A percentile compares a stretch with the other conserved stretches of the same genome.
phyloP scores from a whole-genome alignment of 2,888 invertebrate species.

The Drosophila macrospina region DNA sequence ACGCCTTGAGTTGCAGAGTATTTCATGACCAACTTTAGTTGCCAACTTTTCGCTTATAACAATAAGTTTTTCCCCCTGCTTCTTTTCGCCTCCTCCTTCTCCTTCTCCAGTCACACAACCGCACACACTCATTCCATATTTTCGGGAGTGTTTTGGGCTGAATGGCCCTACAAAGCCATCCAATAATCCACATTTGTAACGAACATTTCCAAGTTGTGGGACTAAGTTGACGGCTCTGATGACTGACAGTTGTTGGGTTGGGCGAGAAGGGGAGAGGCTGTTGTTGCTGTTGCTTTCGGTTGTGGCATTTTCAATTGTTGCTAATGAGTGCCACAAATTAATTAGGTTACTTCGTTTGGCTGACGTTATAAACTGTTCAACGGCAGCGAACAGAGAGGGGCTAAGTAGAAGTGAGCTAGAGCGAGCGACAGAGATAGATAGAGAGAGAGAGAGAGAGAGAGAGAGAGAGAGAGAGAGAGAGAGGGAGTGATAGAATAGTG shows the following conservation, averaged over 20 bases:
- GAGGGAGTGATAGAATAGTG: neutral
- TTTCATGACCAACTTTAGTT: constrained; percentile 2
- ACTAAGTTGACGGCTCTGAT: constrained; percentile 46
- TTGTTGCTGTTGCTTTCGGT: constrained; percentile 37
- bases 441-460: no score
- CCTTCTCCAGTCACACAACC: neutral
- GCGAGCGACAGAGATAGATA: neutral
- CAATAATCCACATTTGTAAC: constrained; percentile 54
- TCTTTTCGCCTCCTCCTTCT: neutral
- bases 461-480: neutral
- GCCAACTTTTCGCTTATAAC: constrained; percentile 5
- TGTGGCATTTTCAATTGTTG: constrained; percentile 79
- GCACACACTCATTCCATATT: constrained; percentile 28
- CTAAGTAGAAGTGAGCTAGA: constrained; percentile 1
- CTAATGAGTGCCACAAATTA: constrained; percentile 82
- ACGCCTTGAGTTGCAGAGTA: constrained; percentile 35
- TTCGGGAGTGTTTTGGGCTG: constrained; percentile 38
- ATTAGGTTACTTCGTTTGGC: constrained; percentile 80
- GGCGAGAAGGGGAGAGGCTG: constrained; percentile 6
- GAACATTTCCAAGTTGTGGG: constrained; percentile 55
- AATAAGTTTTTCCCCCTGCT: constrained; percentile 20
- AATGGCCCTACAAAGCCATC: constrained; percentile 29
- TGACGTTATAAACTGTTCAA: constrained; percentile 45
- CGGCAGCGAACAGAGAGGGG: neutral
- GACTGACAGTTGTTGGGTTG: constrained; percentile 27